Evolutionary conservation across 1,140 invertebrate species (phyloP).

Genomic region (Rhopalosiphum padi): DNA sequence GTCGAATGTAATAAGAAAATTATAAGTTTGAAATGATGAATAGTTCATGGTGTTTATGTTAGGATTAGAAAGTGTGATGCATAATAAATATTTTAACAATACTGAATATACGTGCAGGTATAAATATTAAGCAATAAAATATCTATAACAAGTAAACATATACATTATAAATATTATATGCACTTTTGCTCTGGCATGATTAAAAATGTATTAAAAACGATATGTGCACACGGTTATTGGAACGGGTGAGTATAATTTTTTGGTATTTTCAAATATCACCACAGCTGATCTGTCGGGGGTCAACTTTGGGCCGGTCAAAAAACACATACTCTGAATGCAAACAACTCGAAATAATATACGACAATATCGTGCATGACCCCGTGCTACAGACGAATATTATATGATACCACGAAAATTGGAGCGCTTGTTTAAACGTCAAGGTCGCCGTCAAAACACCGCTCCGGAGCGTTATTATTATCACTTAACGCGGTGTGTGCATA

Average conservation of each 20-base stretch:
- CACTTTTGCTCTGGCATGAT: not conserved
- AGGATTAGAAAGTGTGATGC: slow-evolving; percentile 8
- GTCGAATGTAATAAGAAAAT: not conserved
- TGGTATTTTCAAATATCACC: not conserved
- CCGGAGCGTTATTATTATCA: not conserved
- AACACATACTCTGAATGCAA: not conserved
- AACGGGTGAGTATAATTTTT: not conserved
- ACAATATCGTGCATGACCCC: not conserved
- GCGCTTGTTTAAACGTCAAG: not conserved
- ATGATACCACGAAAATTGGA: not conserved
- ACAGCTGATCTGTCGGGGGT: not conserved
- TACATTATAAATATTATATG: not conserved
- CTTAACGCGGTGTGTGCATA: not conserved
- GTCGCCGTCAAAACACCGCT: not conserved
- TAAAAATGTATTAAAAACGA: not conserved
- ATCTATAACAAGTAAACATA: not conserved
- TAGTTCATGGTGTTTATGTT: not conserved
- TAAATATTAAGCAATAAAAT: not conserved
- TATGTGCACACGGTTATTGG: not conserved
- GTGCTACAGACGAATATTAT: not conserved
- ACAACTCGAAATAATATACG: not conserved
- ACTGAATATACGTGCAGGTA: not conserved
- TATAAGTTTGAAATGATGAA: not conserved
- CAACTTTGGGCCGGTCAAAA: not conserved
- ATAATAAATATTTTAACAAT: slow-evolving; percentile 7